Percentiles rank a stretch among this genome's conserved stretches.
phyloP scores from a whole-genome alignment of 2,797 vertebrate genomes.

The Bradypodion pumilum region DNA sequence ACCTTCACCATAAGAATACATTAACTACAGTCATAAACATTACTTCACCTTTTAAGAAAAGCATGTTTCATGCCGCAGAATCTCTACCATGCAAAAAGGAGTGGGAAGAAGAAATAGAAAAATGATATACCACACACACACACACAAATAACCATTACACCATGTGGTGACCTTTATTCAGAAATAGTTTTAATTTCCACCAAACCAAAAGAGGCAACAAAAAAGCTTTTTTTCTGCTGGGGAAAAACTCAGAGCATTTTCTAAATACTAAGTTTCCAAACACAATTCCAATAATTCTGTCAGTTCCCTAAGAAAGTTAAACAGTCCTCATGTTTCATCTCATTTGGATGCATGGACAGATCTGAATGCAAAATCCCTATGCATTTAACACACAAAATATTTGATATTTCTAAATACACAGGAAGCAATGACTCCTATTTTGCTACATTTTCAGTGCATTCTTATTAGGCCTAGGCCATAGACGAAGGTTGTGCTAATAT shows the following conservation, averaged over 20 bases:
- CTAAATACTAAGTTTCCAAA: conserved; percentile 18
- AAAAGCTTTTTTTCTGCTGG: conserved; percentile 13
- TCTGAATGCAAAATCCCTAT: conserved; percentile 15
- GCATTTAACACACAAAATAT: background rate
- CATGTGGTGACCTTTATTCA: conserved; percentile 24
- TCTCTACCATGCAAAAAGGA: conserved; percentile 19
- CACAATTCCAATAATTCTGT: conserved; percentile 9
- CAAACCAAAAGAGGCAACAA: conserved; percentile 13
- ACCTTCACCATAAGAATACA: conserved; percentile 34
- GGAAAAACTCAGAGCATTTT: background rate
- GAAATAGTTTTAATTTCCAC: conserved; percentile 32
- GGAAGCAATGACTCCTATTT: background rate
- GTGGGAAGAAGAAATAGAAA: too few relatives aligned
- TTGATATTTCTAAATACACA: conserved; percentile 13
- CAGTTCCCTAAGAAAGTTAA: conserved; percentile 11
- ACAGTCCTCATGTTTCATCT: background rate
- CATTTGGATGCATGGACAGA: conserved; percentile 1
- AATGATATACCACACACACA: background rate
- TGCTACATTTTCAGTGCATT: conserved; percentile 6
- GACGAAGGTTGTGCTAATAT: conserved; percentile 8
- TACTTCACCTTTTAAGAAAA: conserved; percentile 25
- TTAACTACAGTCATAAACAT: conserved; percentile 18
- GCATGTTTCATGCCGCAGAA: conserved; percentile 52
- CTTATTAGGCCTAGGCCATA: background rate
- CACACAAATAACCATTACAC: conserved; percentile 10